These are phyloP conservation scores for Drosophila robusta DNA, from an alignment of 2,888 invertebrate species.

Conservation along the genomic window DNA sequence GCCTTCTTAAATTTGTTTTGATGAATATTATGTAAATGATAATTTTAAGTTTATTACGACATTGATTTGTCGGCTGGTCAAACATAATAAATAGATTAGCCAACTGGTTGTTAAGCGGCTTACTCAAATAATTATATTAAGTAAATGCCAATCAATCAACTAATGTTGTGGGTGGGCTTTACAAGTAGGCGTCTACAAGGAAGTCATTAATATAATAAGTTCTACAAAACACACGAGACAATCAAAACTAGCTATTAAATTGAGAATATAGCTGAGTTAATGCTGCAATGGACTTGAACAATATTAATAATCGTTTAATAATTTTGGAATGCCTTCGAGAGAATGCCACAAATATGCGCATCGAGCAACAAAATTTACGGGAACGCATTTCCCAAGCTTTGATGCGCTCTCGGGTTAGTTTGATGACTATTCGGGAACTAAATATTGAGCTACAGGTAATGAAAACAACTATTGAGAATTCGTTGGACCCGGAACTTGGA, in stretches of 20 bases:
- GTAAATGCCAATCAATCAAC: constrained; percentile 43
- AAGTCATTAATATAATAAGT: not conserved
- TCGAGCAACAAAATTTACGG: constrained; percentile 29
- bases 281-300: constrained; percentile 41
- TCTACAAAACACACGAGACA: not conserved
- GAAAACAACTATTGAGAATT: constrained; percentile 28
- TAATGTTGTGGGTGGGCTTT: not conserved
- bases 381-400: constrained; percentile 43
- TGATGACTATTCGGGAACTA: constrained; percentile 25
- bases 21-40: constrained; percentile 35
- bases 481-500: constrained; percentile 2
- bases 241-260: constrained; percentile 3
- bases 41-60: constrained; percentile 50
- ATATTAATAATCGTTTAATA: constrained; percentile 12
- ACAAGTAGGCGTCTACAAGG: constrained; percentile 23
- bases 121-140: constrained; percentile 45
- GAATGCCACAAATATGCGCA: constrained; percentile 49
- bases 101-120: constrained; percentile 53
- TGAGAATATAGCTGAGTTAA: not conserved
- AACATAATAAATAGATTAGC: constrained; percentile 29
- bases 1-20: constrained; percentile 14
- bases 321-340: constrained; percentile 49
- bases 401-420: constrained; percentile 26
- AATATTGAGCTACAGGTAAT: constrained; percentile 37
- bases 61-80: constrained; percentile 47